These are phyloP conservation scores for Ganaspis sp. DNA, from an alignment of 1,140 invertebrate genomes.

Conservation along the genomic window DNA sequence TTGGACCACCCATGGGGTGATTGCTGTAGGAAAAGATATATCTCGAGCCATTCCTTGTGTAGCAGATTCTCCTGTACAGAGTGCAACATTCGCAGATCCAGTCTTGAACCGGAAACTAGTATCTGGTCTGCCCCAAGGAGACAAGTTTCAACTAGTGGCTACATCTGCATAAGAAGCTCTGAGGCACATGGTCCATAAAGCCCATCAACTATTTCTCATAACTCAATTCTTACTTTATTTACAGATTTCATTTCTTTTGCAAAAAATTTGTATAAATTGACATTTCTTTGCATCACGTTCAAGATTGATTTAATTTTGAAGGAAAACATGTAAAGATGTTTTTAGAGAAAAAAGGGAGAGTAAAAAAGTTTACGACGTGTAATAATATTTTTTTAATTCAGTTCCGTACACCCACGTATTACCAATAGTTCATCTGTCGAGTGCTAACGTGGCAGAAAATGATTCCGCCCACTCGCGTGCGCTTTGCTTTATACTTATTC, in stretches of 20 bases:
- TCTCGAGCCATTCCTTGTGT: constrained; percentile 12
- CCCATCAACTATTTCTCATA: not conserved
- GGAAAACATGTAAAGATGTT: no score
- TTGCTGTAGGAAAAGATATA: not conserved
- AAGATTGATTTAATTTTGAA: not conserved
- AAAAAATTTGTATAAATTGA: no score
- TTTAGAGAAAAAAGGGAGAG: not conserved
- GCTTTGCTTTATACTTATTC: constrained; percentile 29
- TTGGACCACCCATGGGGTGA: constrained; percentile 16
- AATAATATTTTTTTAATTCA: constrained; percentile 15
- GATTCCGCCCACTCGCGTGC: constrained; percentile 32
- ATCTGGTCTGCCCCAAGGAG: constrained; percentile 4
- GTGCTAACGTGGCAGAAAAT: constrained; percentile 28
- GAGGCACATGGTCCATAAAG: not conserved
- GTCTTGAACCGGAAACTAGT: constrained; percentile 19
- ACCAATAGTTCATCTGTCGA: constrained; percentile 28
- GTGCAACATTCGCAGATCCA: constrained; percentile 4
- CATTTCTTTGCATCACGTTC: no score
- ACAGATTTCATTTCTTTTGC: no score
- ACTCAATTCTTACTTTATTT: no score
- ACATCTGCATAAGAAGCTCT: not conserved
- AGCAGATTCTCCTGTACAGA: not conserved
- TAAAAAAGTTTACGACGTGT: not conserved
- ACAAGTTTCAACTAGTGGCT: constrained; percentile 6
- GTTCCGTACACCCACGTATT: constrained; percentile 18